Evolutionary conservation across 2,797 vertebrate species (phyloP).

Genomic region (Macropus fuliginosus): DNA sequence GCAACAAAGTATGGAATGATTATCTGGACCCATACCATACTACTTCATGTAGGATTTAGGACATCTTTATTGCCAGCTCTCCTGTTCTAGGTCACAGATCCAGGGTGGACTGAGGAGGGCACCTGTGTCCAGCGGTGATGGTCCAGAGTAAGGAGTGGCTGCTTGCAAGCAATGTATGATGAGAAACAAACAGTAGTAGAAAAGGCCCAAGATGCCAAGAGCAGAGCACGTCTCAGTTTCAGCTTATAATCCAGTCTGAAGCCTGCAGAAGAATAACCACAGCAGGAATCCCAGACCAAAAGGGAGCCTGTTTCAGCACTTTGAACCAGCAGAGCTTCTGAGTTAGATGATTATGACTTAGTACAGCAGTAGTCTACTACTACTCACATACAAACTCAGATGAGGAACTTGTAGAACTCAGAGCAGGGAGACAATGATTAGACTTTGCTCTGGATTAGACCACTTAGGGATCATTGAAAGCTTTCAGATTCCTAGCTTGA

Average conservation of each 20-base stretch:
- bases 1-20: no score
- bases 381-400: background rate
- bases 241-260: background rate
- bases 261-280: background rate
- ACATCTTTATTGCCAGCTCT: background rate
- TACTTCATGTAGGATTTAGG: background rate
- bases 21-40: background rate
- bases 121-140: background rate
- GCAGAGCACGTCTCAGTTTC: background rate
- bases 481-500: background rate
- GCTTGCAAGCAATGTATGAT: background rate
- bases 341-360: background rate
- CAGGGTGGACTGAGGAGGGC: background rate
- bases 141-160: background rate
- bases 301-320: background rate
- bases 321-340: background rate
- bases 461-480: background rate
- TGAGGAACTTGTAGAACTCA: background rate
- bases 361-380: background rate
- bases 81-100: background rate
- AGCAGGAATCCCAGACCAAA: background rate
- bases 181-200: background rate
- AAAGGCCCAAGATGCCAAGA: background rate
- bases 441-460: background rate
- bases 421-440: background rate